Conservation (phyloP, 2,888 invertebrate genomes). For the Megaustenia siamemsis region DNA sequence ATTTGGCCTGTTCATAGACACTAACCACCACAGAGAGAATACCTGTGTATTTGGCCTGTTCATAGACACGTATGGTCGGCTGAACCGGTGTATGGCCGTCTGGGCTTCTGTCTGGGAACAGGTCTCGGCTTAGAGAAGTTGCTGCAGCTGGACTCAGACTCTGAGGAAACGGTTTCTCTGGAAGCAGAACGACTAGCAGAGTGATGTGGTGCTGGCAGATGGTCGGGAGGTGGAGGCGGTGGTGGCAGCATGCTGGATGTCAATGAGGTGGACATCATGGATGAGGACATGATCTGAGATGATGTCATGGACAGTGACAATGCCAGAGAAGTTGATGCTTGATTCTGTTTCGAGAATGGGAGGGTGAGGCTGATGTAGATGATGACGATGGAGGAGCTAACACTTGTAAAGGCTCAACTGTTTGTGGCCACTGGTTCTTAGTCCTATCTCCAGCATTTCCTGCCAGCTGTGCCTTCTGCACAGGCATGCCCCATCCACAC, state of each 20-base stretch:
- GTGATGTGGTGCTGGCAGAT: conserved; percentile 56
- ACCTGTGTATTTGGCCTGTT: conserved; percentile 70
- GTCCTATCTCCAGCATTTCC: conserved; percentile 17
- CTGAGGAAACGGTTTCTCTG: conserved; percentile 58
- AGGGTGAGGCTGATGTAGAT: conserved; percentile 26
- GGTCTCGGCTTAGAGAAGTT: conserved; percentile 71
- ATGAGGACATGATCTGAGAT: conserved; percentile 44
- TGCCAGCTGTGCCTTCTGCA: background rate
- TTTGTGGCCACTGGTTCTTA: conserved; percentile 30
- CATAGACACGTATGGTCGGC: conserved; percentile 76
- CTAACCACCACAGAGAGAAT: too few species aligned
- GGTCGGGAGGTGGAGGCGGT: conserved; percentile 54
- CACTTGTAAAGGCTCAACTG: background rate
- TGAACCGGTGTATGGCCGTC: conserved; percentile 63
- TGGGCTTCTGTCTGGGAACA: conserved; percentile 68
- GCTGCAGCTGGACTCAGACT: conserved; percentile 62
- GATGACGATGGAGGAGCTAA: background rate
- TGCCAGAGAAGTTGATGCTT: background rate
- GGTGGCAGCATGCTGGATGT: conserved; percentile 55
- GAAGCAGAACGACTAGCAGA: conserved; percentile 57
- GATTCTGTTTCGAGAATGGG: conserved; percentile 25
- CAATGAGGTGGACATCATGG: conserved; percentile 56
- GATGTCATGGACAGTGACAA: conserved; percentile 46
- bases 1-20: too few species aligned
- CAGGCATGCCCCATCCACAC: background rate